Percentiles rank a stretch among this genome's conserved stretches.
These are phyloP conservation scores for Cyprinella venusta DNA, from an alignment of 2,797 vertebrate species.

Conservation along the genomic window DNA sequence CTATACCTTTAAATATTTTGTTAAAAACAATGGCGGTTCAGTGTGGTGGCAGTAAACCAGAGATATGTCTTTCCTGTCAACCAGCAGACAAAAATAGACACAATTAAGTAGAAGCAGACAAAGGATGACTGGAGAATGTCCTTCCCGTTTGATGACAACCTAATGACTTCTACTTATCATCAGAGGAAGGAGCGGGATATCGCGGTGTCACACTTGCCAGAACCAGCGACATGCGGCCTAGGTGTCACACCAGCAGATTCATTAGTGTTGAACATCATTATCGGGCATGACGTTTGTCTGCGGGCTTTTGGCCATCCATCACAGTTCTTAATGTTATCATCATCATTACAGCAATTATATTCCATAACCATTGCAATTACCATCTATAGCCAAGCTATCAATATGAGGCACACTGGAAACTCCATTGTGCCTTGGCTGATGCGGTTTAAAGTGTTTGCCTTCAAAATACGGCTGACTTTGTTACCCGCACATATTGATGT, in stretches of 20 bases:
- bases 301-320: conserved; percentile 48
- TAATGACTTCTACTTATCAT: conserved; percentile 53
- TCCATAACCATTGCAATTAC: conserved; percentile 58
- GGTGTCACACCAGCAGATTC: conserved; percentile 26
- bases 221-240: conserved; percentile 11
- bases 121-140: conserved; percentile 45
- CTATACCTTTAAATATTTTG: background rate
- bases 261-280: conserved; percentile 50
- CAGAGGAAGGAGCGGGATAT: conserved; percentile 38
- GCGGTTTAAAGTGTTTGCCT: conserved; percentile 3
- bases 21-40: conserved; percentile 13
- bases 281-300: conserved; percentile 37
- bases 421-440: background rate
- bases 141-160: conserved; percentile 44
- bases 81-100: conserved; percentile 51
- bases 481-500: conserved; percentile 28
- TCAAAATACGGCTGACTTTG: conserved; percentile 40
- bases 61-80: conserved; percentile 34
- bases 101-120: conserved; percentile 41
- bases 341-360: conserved; percentile 57
- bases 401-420: conserved; percentile 30
- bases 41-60: background rate
- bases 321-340: conserved; percentile 52
- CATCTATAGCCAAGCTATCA: conserved; percentile 39
- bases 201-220: conserved; percentile 23